Evolutionary conservation across 2,797 vertebrate species (phyloP), one percentile per base, ranked within the genome.

Genomic region (Muraenolepis orangiensis): DNA sequence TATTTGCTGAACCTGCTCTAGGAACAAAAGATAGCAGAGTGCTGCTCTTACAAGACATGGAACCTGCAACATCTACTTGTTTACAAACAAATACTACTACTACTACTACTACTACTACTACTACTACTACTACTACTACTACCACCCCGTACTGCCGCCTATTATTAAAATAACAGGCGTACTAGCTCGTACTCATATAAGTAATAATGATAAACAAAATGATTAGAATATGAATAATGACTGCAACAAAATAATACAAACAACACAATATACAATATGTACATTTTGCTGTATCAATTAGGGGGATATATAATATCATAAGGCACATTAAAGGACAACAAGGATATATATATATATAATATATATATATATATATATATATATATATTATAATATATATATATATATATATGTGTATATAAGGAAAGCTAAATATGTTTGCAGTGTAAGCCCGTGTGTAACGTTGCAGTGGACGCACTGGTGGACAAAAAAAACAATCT

Each of bases 1-100:
- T 80, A 70, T 78, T 26, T 40, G 68, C 70, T 68, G 69, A 77
- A 80, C 87, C 79, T 84, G 87, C 89, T 90, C 88, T 85, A 81
- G 87, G 91, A 94, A 95, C 94, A 95, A 95, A 95, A 95, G 94
- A 93, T 86, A 87, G 82, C 46, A 70, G 40, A 73, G 36, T 83
- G 80, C 76, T 82, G 84, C 70, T 38, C 78, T 78, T 77, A 69
- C 64, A 77, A 70, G 69, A 66, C 80, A 81, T 42, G 69, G 70
- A 78, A 86, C 77, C 23, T 73, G 76, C 80, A 77, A 40, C 76
- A 86, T 71, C 64, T 12, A 29, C 5, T 13, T 66, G 64, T 28
- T 28, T 13, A 66, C 26, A 29, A 66, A 66, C 64, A 30, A 46
- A 2, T 46, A 13, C 42, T 13, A 13, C 18, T 46, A 13, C 42